These are phyloP conservation scores for Punctoribates punctum DNA, from an alignment of 2,888 invertebrate species.

Conservation along the genomic window DNA sequence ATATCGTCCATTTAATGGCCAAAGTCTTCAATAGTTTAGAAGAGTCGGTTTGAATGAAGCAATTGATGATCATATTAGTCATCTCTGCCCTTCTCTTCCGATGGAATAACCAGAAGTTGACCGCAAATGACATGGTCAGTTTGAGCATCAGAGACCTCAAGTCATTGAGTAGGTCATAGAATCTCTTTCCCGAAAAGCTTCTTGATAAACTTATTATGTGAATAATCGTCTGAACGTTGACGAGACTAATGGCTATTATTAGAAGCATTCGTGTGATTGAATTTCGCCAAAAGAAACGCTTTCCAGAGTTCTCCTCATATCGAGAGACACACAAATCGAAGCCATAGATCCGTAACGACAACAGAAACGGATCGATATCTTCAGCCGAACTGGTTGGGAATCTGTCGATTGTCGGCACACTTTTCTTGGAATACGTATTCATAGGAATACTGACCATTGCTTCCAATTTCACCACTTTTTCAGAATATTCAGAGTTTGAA, in stretches of 20 bases:
- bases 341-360: conserved; percentile 35
- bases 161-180: conserved; percentile 35
- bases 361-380: conserved; percentile 40
- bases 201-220: conserved; percentile 16
- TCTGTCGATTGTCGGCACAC: conserved; percentile 2
- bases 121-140: conserved; percentile 40
- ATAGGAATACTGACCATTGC: conserved; percentile 28
- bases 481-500: background rate
- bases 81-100: conserved; percentile 17
- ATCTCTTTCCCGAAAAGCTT: conserved; percentile 10
- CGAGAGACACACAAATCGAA: conserved; percentile 39
- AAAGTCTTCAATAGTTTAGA: conserved; percentile 2
- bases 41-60: conserved; percentile 19
- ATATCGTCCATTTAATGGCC: conserved; percentile 34
- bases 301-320: conserved; percentile 30
- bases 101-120: conserved; percentile 39
- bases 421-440: conserved; percentile 6
- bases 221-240: conserved; percentile 29
- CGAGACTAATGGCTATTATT: conserved; percentile 32
- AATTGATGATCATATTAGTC: conserved; percentile 36
- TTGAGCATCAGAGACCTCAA: conserved; percentile 38
- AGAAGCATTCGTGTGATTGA: conserved; percentile 34
- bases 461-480: background rate
- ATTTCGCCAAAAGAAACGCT: conserved; percentile 31
- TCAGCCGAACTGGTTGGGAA: background rate